Evolutionary conservation across 2,888 invertebrate genomes (phyloP).

Genomic region (Rhagophthalmus giganteus): DNA sequence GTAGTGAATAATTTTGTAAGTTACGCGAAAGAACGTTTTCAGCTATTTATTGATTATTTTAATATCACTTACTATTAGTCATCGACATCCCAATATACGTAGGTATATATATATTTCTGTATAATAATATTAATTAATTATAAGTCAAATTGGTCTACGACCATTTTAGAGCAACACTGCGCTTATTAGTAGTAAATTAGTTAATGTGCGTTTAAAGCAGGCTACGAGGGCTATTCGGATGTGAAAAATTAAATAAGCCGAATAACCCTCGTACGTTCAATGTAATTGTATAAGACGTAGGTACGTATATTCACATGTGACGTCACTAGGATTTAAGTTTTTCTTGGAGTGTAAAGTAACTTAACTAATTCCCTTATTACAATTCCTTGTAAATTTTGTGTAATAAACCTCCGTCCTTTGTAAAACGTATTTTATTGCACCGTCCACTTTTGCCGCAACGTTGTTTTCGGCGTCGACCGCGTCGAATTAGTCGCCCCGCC

Average conservation of each 20-base stretch:
- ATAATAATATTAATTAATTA: background rate
- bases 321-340: background rate
- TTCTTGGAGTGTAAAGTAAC: background rate
- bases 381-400: background rate
- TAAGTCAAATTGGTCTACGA: slow-evolving; percentile 7
- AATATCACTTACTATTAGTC: too few relatives aligned
- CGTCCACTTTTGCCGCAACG: too few relatives aligned
- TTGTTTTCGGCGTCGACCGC: too few relatives aligned
- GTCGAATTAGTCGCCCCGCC: too few relatives aligned
- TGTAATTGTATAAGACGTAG: background rate
- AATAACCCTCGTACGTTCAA: slow-evolving; percentile 1
- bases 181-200: slow-evolving; percentile 16
- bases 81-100: too few relatives aligned
- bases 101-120: background rate
- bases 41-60: too few relatives aligned
- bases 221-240: background rate
- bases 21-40: too few relatives aligned
- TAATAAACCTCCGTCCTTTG: background rate
- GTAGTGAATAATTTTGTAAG: too few relatives aligned
- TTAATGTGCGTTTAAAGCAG: slow-evolving; percentile 2
- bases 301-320: too few relatives aligned
- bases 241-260: slow-evolving; percentile 1
- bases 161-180: slow-evolving; percentile 26
- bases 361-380: background rate
- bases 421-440: too few relatives aligned